These are phyloP conservation scores for Anguilla rostrata DNA, from an alignment of 2,113 vertebrate species.

Conservation along the genomic window DNA sequence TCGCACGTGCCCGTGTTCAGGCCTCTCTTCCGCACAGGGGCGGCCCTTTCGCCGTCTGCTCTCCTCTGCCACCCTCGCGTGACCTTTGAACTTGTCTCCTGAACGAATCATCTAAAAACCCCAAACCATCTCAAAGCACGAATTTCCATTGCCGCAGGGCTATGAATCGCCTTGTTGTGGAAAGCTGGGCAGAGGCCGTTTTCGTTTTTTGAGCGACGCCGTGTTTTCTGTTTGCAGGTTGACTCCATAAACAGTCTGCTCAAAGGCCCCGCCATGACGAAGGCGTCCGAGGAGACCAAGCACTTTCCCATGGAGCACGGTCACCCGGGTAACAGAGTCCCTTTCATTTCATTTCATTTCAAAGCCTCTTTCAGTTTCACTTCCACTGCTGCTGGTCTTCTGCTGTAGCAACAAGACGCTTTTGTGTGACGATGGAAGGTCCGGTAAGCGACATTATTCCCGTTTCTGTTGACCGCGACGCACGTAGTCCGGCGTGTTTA, in stretches of 20 bases:
- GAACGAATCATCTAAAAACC: not conserved
- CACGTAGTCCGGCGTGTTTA: not conserved
- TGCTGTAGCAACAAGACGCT: not conserved
- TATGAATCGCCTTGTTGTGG: not conserved
- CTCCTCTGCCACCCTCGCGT: slow-evolving; percentile 18
- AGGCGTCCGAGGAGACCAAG: slow-evolving; percentile 93
- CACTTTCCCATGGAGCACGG: slow-evolving; percentile 92
- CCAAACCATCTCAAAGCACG: not conserved
- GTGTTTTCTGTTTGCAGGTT: slow-evolving; percentile 67
- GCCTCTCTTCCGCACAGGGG: not conserved
- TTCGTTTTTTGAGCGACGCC: not conserved
- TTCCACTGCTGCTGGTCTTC: not conserved
- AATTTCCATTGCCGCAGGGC: slow-evolving; percentile 25
- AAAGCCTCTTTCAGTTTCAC: not conserved
- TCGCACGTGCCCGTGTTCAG: not conserved
- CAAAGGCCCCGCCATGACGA: slow-evolving; percentile 86
- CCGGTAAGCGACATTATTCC: not conserved
- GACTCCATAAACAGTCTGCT: slow-evolving; percentile 91
- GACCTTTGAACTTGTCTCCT: slow-evolving; percentile 38
- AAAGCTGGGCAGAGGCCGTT: not conserved
- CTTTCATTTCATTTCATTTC: not conserved
- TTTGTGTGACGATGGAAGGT: not conserved
- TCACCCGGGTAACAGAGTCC: slow-evolving; percentile 78
- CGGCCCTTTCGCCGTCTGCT: not conserved
- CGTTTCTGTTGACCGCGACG: not conserved